Base-by-base conservation (phyloP, 2,797 vertebrate species). In the Hemibagrus guttatus region DNA sequence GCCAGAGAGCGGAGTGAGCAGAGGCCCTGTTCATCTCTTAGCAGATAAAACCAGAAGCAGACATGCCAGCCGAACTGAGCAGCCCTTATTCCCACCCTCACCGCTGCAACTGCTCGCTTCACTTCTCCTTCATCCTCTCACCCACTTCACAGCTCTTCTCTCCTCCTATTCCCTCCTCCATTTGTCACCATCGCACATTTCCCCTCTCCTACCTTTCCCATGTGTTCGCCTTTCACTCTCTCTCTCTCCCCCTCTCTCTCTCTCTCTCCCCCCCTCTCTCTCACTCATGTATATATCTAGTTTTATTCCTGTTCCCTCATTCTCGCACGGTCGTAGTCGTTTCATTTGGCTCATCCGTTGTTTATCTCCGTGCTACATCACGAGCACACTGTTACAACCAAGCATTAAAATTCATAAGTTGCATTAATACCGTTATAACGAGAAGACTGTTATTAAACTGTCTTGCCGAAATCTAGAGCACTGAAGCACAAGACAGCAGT, bases 1-100 rank as follows among this genome's bases (percentile, higher is more conserved):
- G 89, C 90, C 89, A 85, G 83, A 81, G 79, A 83, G 85, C 84
- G 68, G 86, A 89, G 89, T 72, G 87, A 86, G 83, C 81, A 88
- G 90, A 68, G 54, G 84, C 86, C 75, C 80, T 85, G 85, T 81
- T 80, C 74, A 78, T 52, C 75, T 72, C 83, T 46, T 83, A 81
- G 16, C 83, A 84, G 69, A 87, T 81, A 78, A 82, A 83, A 88
- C 83, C 74, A 66, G 14, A 72, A 75, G 83, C 84, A 81, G 86
- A 89, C 85, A 56, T 79, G 84, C 76, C 87, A 72, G 87, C 76
- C 79, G 84, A 87, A 82, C 64, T 75, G 85, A 87, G 88, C 81
- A 42, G 76, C 86, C 76, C 74, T 42, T 26, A 69, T 82, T 85
- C 85, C 80, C 71, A 78, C 66, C 84, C 81, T 88, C 58, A 31